Evolutionary conservation across 2,797 vertebrate species (phyloP), one percentile per base, ranked within the genome.

Genomic region (Podarcis lilfordi): DNA sequence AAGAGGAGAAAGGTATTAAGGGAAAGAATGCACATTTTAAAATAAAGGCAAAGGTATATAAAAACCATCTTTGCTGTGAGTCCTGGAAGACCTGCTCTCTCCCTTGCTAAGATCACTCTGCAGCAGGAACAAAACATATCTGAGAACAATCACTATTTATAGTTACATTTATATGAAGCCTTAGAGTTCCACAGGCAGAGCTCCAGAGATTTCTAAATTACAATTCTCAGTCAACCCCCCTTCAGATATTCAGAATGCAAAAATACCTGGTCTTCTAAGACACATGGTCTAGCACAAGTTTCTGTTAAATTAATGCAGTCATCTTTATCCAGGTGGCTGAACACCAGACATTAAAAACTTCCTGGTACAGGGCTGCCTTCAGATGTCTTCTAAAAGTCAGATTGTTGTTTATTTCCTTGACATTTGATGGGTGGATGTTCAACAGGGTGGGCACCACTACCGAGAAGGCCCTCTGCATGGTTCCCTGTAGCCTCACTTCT

Each of bases 291-390:
- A 86, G 37, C 23, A n/a, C 61, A 43, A 89, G 88, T 93, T 37
- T 95, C 89, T 88, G 86, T 89, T 75, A 90, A 50, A 90, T 89
- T 88, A 90, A 95, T 91, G 95, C 94, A 95, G 87, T 94, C 93
- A 61, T 84, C 80, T 59, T 92, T 3, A 79, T 92, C 91, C 35
- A 90, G 10, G 4, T 84, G 85, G 82, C 84, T 75, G 91, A 82
- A 32, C 5, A 81, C 1, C 88, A 90, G 50, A 15, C 50, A 50
- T 50, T 13, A 50, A 50, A 50, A 50, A 50, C 50, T 50, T 50
- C 50, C 50, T 50, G 50, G 13, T 50, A 50, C 50, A 50, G 3
- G 50, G 11, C 3, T 50, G 50, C 11, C 50, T 50, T 50, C 50
- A 50, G 13, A 13, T 50, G 50, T 50, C 50, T 13, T 15, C 11